phyloP scores from a whole-genome alignment of 2,888 invertebrate species.

The Polyommatus icarus region DNA sequence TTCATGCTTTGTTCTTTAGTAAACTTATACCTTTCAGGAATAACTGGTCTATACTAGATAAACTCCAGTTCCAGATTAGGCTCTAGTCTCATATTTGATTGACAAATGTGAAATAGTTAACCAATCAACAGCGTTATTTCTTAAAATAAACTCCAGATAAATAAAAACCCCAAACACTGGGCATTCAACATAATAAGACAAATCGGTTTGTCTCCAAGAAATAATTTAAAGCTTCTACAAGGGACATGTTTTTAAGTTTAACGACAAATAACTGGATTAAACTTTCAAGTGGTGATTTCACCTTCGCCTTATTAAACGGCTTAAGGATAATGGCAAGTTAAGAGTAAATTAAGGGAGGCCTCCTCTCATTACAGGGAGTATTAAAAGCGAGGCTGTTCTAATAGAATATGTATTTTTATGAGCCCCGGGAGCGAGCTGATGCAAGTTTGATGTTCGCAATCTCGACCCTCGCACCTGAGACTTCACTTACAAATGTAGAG shows the following conservation, averaged over 20 bases:
- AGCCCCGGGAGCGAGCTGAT: constrained; percentile 61
- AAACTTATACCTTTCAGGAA: too few relatives aligned
- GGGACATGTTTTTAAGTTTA: constrained; percentile 40
- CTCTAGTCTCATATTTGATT: too few relatives aligned
- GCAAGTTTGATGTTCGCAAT: constrained; percentile 76
- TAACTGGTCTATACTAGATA: too few relatives aligned
- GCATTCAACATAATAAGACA: neutral
- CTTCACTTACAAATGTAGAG: neutral
- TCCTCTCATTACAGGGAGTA: constrained; percentile 72
- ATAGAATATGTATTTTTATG: constrained; percentile 80
- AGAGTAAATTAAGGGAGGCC: constrained; percentile 74
- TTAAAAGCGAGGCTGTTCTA: constrained; percentile 72
- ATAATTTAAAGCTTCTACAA: constrained; percentile 31
- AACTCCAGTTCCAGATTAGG: too few relatives aligned
- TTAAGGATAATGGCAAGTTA: constrained; percentile 63
- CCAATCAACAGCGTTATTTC: too few relatives aligned
- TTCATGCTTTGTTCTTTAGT: neutral
- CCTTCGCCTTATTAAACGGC: constrained; percentile 59
- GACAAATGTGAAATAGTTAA: too few relatives aligned
- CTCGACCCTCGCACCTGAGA: constrained; percentile 54
- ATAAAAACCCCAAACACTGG: too few relatives aligned
- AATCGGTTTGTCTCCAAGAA: neutral
- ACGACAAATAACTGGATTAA: constrained; percentile 32
- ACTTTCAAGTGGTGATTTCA: constrained; percentile 49
- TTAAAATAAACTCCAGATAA: too few relatives aligned